Conservation (phyloP, 2,888 invertebrate genomes). For the Ectemnius continuus region DNA sequence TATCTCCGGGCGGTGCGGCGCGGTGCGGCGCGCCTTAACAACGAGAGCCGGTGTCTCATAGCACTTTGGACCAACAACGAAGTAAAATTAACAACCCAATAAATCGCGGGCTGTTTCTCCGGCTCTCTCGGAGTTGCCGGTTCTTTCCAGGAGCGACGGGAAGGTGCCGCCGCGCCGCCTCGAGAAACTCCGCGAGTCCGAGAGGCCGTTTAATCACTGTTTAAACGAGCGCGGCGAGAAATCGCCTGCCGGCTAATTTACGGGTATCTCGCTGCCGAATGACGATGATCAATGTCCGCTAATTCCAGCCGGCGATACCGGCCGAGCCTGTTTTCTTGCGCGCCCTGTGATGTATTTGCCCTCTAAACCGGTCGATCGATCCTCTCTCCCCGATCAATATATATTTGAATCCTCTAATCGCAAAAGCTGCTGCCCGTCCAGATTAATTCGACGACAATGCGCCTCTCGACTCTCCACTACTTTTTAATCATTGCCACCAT, state of each 20-base stretch:
- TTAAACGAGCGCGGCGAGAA: slow-evolving; percentile 7
- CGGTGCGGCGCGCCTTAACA: too few relatives aligned
- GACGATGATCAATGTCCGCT: slow-evolving; percentile 5
- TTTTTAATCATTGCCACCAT: slow-evolving; percentile 4
- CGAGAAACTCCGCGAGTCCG: background rate
- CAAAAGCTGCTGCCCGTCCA: background rate
- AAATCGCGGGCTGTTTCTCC: too few relatives aligned
- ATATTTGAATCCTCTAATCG: background rate
- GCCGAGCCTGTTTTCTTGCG: background rate
- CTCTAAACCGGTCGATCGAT: background rate
- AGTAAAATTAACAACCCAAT: too few relatives aligned
- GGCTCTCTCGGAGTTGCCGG: too few relatives aligned
- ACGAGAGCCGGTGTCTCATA: too few relatives aligned
- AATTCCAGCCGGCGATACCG: background rate
- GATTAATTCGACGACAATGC: background rate
- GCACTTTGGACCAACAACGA: too few relatives aligned
- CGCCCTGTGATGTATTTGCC: background rate
- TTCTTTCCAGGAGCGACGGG: too few relatives aligned
- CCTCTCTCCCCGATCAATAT: background rate
- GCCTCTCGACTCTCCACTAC: background rate
- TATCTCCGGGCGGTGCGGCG: too few relatives aligned
- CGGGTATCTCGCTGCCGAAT: background rate
- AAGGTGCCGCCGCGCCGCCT: too few relatives aligned
- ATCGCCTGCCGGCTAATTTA: background rate
- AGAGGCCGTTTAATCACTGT: background rate